Evolutionary conservation across 2,113 vertebrate genomes (phyloP).

Genomic region (Apistogramma diplotaenia): DNA sequence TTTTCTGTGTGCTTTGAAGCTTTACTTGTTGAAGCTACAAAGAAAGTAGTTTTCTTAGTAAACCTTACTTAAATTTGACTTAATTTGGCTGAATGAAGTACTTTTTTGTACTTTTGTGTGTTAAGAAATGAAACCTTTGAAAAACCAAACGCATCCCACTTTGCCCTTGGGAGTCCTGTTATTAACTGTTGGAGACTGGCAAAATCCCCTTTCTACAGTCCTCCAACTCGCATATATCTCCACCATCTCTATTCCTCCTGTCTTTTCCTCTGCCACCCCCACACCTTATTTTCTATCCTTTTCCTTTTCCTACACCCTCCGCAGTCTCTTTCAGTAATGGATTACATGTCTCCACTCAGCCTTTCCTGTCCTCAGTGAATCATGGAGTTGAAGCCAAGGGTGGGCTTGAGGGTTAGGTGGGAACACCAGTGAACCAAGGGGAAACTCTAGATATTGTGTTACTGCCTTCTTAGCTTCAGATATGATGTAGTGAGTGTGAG

Average conservation of each 20-base stretch:
- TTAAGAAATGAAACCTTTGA: not conserved
- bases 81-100: not conserved
- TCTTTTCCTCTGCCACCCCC: constrained; percentile 18
- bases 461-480: constrained; percentile 43
- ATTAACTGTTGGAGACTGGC: constrained; percentile 5
- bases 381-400: constrained; percentile 51
- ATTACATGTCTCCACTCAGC: constrained; percentile 59
- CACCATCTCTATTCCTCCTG: constrained; percentile 21
- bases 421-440: constrained; percentile 41
- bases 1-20: not conserved
- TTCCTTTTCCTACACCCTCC: constrained; percentile 24
- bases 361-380: constrained; percentile 67
- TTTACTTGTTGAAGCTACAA: not conserved
- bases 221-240: constrained; percentile 30
- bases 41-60: not conserved
- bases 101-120: not conserved
- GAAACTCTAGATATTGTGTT: constrained; percentile 68
- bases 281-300: constrained; percentile 17
- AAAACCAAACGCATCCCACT: not conserved
- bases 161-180: constrained; percentile 11
- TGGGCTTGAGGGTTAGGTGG: constrained; percentile 51
- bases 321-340: constrained; percentile 41
- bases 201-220: constrained; percentile 21
- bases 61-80: not conserved
- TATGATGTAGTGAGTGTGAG: constrained; percentile 64